These are phyloP conservation scores for Gymnoscelis rufifasciata DNA, from an alignment of 2,888 invertebrate genomes.

Conservation along the genomic window DNA sequence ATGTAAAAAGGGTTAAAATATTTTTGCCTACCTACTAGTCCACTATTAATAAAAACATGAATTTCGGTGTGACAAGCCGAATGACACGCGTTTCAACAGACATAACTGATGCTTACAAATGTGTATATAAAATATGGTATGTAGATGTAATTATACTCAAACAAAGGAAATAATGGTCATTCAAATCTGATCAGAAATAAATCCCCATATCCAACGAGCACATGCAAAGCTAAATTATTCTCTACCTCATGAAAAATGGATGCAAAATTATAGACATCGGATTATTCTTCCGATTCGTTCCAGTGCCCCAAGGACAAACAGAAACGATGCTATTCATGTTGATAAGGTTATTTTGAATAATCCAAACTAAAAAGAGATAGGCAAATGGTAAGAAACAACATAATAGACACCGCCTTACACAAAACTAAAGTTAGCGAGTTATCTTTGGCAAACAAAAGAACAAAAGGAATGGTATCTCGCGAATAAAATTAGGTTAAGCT, in stretches of 20 bases:
- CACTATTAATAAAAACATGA: no score
- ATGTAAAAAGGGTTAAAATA: no score
- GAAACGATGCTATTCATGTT: neutral
- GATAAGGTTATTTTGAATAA: no score
- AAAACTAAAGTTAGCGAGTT: neutral
- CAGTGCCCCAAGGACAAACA: conserved; percentile 1
- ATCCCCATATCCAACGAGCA: conserved; percentile 7
- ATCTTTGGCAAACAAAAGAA: conserved; percentile 1
- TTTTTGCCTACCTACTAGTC: no score
- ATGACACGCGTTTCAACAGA: no score
- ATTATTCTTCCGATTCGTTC: conserved; percentile 3
- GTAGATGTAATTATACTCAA: no score
- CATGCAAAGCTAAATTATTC: conserved; percentile 11
- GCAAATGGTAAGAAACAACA: neutral
- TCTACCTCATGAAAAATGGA: conserved; percentile 17
- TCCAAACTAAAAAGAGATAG: no score
- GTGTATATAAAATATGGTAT: no score
- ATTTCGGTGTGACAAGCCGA: no score
- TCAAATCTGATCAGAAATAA: conserved; percentile 7
- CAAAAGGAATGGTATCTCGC: neutral
- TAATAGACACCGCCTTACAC: neutral
- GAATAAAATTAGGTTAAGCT: conserved; percentile 1
- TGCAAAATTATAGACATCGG: conserved; percentile 10
- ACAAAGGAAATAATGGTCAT: neutral
- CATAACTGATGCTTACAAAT: no score